A percentile compares a stretch with the other conserved stretches of the same genome.
Evolutionary conservation across 2,888 invertebrate genomes (phyloP).

Genomic region (Apodemia mormo): DNA sequence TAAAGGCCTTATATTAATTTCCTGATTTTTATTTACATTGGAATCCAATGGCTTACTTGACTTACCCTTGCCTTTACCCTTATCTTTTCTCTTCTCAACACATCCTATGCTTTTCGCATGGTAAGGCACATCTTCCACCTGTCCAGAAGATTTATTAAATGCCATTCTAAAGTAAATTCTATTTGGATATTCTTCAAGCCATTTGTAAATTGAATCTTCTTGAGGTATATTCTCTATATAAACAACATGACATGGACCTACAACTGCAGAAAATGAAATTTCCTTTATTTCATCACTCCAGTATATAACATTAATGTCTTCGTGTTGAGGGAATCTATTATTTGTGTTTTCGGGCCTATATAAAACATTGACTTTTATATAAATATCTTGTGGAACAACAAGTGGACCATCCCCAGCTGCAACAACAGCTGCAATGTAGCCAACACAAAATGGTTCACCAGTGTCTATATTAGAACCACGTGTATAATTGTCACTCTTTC

Average conservation of each 20-base stretch:
- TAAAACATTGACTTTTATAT: constrained; percentile 85
- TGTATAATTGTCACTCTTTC: constrained; percentile 86
- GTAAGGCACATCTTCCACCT: constrained; percentile 83
- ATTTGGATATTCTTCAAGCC: constrained; percentile 84
- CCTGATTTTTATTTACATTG: constrained; percentile 47
- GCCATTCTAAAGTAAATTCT: constrained; percentile 88
- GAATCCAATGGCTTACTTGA: constrained; percentile 61
- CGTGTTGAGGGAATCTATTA: constrained; percentile 81
- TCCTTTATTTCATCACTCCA: constrained; percentile 88
- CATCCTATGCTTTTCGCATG: constrained; percentile 82
- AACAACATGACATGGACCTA: constrained; percentile 86
- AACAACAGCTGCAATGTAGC: constrained; percentile 84
- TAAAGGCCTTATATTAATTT: constrained; percentile 73
- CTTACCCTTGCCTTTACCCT: constrained; percentile 86
- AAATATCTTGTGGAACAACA: constrained; percentile 82
- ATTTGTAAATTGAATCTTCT: constrained; percentile 75
- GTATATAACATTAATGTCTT: constrained; percentile 88
- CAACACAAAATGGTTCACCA: constrained; percentile 89
- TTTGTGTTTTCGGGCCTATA: constrained; percentile 90
- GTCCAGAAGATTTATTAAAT: constrained; percentile 81
- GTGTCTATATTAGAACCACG: constrained; percentile 88
- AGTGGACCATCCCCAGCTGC: constrained; percentile 76
- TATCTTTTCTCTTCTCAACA: constrained; percentile 83
- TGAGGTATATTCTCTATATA: constrained; percentile 84
- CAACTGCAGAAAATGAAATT: constrained; percentile 82